These are phyloP conservation scores for Meteorus colon DNA, from an alignment of 2,888 invertebrate species.

Conservation along the genomic window DNA sequence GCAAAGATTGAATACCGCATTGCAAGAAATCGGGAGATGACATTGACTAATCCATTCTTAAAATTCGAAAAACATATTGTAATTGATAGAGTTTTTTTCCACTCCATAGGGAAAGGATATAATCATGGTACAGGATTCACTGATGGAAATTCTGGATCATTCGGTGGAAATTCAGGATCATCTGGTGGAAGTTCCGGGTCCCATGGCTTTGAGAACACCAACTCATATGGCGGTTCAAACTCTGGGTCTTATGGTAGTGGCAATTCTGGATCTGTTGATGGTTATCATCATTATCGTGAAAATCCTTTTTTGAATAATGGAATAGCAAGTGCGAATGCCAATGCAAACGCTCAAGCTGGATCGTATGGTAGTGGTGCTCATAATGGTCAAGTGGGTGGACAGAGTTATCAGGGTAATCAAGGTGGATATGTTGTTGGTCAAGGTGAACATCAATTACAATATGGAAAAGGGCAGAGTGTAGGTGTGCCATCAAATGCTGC, in stretches of 20 bases:
- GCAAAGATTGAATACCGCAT: neutral
- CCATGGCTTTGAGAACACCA: neutral
- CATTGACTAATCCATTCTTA: neutral
- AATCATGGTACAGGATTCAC: neutral
- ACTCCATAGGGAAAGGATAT: neutral
- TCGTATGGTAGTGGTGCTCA: constrained; percentile 19
- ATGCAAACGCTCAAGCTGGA: constrained; percentile 40
- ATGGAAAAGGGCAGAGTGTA: constrained; percentile 20
- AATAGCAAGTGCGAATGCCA: constrained; percentile 41
- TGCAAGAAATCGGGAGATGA: neutral
- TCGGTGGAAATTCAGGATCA: neutral
- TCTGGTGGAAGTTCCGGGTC: neutral
- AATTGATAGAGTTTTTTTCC: neutral
- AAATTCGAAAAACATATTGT: neutral
- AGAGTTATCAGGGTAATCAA: neutral
- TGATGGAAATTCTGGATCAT: neutral
- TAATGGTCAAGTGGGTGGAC: constrained; percentile 18
- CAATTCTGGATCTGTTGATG: constrained; percentile 5
- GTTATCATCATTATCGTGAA: constrained; percentile 35
- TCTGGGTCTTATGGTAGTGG: constrained; percentile 36
- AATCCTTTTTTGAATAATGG: constrained; percentile 52
- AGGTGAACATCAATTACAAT: neutral
- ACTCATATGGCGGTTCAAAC: constrained; percentile 30
- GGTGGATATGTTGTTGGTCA: neutral
- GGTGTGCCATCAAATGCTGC: constrained; percentile 22